These are phyloP conservation scores for Eriocheir sinensis DNA, from an alignment of 1,140 invertebrate genomes.

Conservation along the genomic window DNA sequence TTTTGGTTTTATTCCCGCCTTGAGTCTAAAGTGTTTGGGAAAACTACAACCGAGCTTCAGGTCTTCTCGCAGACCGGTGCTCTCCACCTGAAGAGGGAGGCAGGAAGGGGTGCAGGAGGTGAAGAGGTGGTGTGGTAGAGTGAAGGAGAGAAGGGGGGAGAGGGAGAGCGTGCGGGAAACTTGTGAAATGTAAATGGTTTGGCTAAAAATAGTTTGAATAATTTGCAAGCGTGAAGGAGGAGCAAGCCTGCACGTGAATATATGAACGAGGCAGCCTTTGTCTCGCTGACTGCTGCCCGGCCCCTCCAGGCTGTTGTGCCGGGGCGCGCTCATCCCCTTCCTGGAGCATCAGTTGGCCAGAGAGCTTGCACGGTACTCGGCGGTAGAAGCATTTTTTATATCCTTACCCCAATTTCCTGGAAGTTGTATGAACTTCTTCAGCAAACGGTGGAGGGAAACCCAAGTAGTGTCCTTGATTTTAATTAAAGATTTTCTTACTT, in stretches of 20 bases:
- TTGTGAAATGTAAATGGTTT: neutral
- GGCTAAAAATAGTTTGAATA: slow-evolving; percentile 4
- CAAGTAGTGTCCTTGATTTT: too few species aligned
- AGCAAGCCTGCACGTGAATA: neutral
- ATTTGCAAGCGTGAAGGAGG: neutral
- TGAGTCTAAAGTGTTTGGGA: neutral
- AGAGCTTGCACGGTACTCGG: neutral
- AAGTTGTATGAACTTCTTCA: neutral
- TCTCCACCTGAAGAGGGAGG: neutral
- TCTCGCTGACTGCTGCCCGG: too few species aligned
- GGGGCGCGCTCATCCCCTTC: too few species aligned
- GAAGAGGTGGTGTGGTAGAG: too few species aligned
- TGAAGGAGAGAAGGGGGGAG: too few species aligned
- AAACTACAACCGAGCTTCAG: neutral
- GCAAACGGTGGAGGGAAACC: too few species aligned
- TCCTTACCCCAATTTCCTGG: neutral
- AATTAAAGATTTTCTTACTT: too few species aligned
- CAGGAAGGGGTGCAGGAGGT: neutral
- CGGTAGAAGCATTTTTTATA: neutral
- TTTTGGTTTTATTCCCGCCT: neutral
- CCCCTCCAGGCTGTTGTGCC: too few species aligned
- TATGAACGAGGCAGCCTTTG: neutral
- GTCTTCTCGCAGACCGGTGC: neutral
- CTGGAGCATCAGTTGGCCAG: too few species aligned
- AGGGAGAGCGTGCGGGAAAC: neutral